Evolutionary conservation across 1,140 invertebrate genomes (phyloP), one percentile per base, ranked within the genome.

Genomic region (Hypsibius dujardini): DNA sequence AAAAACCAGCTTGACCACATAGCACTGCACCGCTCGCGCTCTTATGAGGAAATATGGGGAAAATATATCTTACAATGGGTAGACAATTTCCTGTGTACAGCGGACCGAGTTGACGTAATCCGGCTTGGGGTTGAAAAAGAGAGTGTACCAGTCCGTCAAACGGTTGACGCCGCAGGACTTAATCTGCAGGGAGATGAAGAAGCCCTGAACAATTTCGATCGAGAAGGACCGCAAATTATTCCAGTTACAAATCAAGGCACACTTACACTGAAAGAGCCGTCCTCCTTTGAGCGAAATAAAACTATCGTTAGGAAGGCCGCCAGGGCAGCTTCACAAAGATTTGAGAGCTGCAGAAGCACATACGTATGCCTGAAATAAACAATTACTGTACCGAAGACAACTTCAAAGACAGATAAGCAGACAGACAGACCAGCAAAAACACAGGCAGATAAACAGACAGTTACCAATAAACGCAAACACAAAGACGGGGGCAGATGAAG

Each of bases 81-180:
- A 97, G 0, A 96, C 92, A 62, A 92, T 90, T 82, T 97, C 94
- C 77, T 96, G 91, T 0, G 93, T 94, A 79, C 94, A 98, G 80
- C 94, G 86, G 40, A 97, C 79, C 70, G 86, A 88, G 70, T 86
- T 83, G 74, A 89, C 87, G 81, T 95, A 96, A 78, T 94, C 89
- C 2, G 92, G 90, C 75, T 84, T 87, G 46, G 94, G 95, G 82
- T 97, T 97, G 74, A 94, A 89, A 42, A 96, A 82, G 72, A 96
- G 79, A 0, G 93, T 95, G 78, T 97, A 97, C 93, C 93, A 97
- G 79, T 98, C 93, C 0, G 90, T 87, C 2, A 96, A 79, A 40
- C 85, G 84, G 47, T 84, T 82, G 0, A 88, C 87, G 70, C 82
- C 83, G 77, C 93, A 96, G 1, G 89, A 88, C 75, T 84, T 83